phyloP scores from a whole-genome alignment of 2,113 vertebrate genomes.

The Sinocyclocheilus grahami region DNA sequence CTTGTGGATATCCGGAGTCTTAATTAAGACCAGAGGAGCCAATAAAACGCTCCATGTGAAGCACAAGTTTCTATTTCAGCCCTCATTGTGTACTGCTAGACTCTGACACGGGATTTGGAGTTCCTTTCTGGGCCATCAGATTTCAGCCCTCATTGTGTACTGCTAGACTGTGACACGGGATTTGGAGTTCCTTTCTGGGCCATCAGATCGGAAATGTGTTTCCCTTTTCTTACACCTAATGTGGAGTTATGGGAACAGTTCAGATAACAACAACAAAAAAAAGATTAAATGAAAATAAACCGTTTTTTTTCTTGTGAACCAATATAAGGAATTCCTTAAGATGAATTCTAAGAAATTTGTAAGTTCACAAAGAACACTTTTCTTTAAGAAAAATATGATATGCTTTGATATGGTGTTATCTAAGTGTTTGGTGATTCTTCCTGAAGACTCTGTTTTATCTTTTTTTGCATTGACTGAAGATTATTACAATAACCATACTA shows the following conservation, averaged over 20 bases:
- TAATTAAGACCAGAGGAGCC: conserved; percentile 22
- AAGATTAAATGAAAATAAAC: background rate
- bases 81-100: background rate
- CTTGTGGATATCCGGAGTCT: conserved; percentile 10
- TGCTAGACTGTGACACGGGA: background rate
- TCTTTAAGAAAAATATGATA: background rate
- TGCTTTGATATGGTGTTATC: no score
- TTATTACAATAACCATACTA: no score
- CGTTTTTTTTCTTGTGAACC: no score
- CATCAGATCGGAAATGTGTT: background rate
- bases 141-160: background rate
- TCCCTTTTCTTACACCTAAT: background rate
- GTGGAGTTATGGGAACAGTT: background rate
- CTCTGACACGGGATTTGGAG: background rate
- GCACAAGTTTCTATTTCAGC: background rate
- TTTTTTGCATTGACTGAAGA: no score
- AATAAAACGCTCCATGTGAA: background rate
- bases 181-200: background rate
- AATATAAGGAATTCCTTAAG: background rate
- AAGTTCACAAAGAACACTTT: background rate
- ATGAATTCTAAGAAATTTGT: background rate
- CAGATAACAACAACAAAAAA: background rate
- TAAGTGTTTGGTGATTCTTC: background rate
- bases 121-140: background rate
- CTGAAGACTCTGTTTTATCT: background rate